Evolutionary conservation across 2,888 invertebrate species (phyloP).

Genomic region (Sesia bembeciformis): DNA sequence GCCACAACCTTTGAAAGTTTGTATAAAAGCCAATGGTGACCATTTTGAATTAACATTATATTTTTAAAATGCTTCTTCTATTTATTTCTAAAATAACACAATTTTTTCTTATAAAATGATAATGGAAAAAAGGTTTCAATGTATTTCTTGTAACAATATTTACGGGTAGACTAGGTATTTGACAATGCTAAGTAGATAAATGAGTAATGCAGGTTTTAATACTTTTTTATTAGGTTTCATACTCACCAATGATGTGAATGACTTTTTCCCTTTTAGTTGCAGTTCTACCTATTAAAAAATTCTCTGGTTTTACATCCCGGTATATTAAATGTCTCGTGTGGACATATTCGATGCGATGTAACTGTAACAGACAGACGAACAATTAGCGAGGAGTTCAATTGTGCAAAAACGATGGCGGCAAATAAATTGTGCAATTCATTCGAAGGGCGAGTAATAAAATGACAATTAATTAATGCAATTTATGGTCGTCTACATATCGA

Average conservation of each 20-base stretch:
- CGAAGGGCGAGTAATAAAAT: neutral
- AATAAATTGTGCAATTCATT: neutral
- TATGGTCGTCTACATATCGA: neutral
- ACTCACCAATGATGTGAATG: constrained; percentile 97
- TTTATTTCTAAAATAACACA: too few relatives aligned
- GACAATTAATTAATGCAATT: neutral
- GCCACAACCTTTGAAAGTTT: too few relatives aligned
- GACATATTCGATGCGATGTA: constrained; percentile 99
- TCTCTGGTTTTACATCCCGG: constrained; percentile 99
- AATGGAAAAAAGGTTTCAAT: too few relatives aligned
- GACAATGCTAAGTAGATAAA: too few relatives aligned
- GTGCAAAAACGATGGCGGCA: neutral
- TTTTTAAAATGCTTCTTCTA: too few relatives aligned
- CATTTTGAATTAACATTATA: too few relatives aligned
- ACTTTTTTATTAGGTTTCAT: too few relatives aligned
- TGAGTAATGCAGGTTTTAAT: too few relatives aligned
- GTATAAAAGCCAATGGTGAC: too few relatives aligned
- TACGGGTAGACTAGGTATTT: too few relatives aligned
- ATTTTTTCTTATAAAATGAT: too few relatives aligned
- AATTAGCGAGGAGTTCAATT: neutral
- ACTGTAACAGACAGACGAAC: constrained; percentile 71
- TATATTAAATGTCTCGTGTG: constrained; percentile 99
- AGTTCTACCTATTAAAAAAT: constrained; percentile 98
- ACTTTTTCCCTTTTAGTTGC: constrained; percentile 98
- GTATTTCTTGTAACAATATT: too few relatives aligned